phyloP scores from a whole-genome alignment of 2,888 invertebrate species.

The Willowsia nigromaculata region DNA sequence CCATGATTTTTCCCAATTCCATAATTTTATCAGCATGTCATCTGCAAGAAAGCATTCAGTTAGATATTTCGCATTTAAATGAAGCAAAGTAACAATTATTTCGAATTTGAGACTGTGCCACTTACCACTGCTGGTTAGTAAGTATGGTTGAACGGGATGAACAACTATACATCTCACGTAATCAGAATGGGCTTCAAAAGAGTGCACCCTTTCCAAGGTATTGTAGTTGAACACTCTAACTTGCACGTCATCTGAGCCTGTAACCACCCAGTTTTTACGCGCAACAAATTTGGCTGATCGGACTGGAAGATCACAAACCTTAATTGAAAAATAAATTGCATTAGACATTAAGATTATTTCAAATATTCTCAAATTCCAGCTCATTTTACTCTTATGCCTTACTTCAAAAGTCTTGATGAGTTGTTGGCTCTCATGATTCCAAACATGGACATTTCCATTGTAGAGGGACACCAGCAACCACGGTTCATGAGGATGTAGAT shows the following conservation, averaged over 20 bases:
- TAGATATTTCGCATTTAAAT: no score
- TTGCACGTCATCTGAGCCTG: slow-evolving; percentile 98
- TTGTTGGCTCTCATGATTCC: slow-evolving; percentile 98
- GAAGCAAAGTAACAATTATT: no score
- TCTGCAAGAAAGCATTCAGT: slow-evolving; percentile 85
- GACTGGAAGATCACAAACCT: slow-evolving; percentile 96
- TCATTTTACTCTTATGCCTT: no score
- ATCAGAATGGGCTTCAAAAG: slow-evolving; percentile 99
- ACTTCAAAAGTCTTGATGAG: slow-evolving; percentile 94
- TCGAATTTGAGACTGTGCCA: no score
- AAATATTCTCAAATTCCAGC: neutral
- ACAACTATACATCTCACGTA: slow-evolving; percentile 97
- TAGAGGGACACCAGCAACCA: slow-evolving; percentile 99
- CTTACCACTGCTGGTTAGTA: slow-evolving; percentile 97
- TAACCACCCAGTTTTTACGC: slow-evolving; percentile 98
- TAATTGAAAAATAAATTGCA: neutral
- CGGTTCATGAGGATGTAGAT: slow-evolving; percentile 97
- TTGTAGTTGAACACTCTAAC: slow-evolving; percentile 99
- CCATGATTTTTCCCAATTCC: slow-evolving; percentile 99
- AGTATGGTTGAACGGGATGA: slow-evolving; percentile 98
- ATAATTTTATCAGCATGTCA: slow-evolving; percentile 98
- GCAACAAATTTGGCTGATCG: slow-evolving; percentile 97
- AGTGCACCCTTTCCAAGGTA: slow-evolving; percentile 96
- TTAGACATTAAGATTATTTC: no score
- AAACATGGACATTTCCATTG: slow-evolving; percentile 99